Base-by-base conservation (phyloP, 2,888 invertebrate species). In the Tenthredo mesomela region DNA sequence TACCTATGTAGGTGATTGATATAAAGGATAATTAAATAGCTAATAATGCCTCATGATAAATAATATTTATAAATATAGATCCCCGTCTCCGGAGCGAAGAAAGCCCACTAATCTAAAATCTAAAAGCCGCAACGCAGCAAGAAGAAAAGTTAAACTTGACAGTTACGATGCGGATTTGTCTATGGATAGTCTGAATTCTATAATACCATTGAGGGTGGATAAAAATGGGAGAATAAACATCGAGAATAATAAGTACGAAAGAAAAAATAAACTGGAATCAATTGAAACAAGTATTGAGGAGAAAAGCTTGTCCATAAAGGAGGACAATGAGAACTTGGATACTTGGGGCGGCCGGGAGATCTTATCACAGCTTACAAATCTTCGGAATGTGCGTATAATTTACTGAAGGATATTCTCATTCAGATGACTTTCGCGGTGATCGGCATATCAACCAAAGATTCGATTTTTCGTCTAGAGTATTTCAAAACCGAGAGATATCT, bases 191-290 rank as follows among this genome's bases (percentile, higher is more conserved):
- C 86, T 93, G 3, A 92, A 92, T 84, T 93, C 92, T 3, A 87
- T 95, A 43, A 90, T 94, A 86, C 95, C 93, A 37, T 92, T 94
- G 91, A 94, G 95, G 90, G 94, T 94, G 33, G 95, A 95, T 87
- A 94, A 95, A 67, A 92, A 95, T 73, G 94, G 94, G 7, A 93
- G 94, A 89, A 94, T 94, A 87, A 93, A 93, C 88, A 91, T 93
- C 83, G 92, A 90, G 93, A 84, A 92, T 86, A 87, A 94, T 93
- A 90, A 94, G 93, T 88, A 93, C 93, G 84, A 86, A 33, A n/a
- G 93, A 93, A 70, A 82, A 61, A 88, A 86, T 40, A 93, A 94
- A 90, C 91, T 91, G 84, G 37, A 84, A 43, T 40, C 70, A 10
- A 47, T 18, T 18, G 65, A 80, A 43, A 80, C n/a, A 78, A 67